phyloP scores from a whole-genome alignment of 2,113 vertebrate genomes.

The Alethe castanea region DNA sequence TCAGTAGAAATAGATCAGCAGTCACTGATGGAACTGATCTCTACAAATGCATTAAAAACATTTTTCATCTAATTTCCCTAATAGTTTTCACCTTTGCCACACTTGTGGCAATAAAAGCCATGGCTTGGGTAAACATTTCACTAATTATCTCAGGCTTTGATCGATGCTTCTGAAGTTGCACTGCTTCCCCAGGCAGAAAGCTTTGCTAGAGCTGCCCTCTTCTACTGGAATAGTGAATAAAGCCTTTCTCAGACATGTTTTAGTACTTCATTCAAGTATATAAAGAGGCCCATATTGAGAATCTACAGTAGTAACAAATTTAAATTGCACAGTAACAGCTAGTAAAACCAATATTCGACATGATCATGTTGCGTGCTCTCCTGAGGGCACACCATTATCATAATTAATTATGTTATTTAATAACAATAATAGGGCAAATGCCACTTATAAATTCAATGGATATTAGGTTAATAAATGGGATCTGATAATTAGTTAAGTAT shows the following conservation, averaged over 20 bases:
- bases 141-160: background rate
- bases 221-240: background rate
- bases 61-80: background rate
- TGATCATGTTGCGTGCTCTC: background rate
- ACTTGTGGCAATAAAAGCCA: background rate
- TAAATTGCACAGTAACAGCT: background rate
- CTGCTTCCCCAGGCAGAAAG: background rate
- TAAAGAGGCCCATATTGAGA: background rate
- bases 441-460: background rate
- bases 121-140: background rate
- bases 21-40: background rate
- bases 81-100: background rate
- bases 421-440: background rate
- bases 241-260: background rate
- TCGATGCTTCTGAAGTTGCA: background rate
- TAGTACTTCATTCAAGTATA: background rate
- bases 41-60: background rate
- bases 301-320: background rate
- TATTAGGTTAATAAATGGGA: background rate
- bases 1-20: background rate
- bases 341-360: background rate
- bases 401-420: slow-evolving; percentile 1
- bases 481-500: background rate
- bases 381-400: background rate
- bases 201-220: background rate